Evolutionary conservation across 2,888 invertebrate genomes (phyloP).

Genomic region (Volucella zonaria): DNA sequence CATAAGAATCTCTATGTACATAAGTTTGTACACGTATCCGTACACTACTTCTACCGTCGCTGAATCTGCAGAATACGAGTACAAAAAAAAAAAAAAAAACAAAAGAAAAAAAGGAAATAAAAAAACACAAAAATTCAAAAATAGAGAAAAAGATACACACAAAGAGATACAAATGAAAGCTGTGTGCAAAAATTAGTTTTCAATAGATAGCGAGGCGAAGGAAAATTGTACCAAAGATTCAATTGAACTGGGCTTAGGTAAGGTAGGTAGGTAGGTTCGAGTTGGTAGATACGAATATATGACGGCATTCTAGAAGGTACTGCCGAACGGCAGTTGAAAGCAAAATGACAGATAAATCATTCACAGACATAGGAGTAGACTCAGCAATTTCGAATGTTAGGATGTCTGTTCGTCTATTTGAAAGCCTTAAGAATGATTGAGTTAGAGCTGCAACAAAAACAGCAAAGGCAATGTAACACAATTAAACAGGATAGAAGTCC

Average conservation of each 20-base stretch:
- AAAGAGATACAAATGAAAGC: conserved; percentile 54
- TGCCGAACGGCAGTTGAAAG: too few species aligned
- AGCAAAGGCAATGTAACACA: too few species aligned
- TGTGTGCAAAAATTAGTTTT: conserved; percentile 67
- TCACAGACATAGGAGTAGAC: too few species aligned
- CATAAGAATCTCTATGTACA: conserved; percentile 62
- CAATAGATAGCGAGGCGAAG: conserved; percentile 42
- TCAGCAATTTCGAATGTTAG: too few species aligned
- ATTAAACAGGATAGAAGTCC: too few species aligned
- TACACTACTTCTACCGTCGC: conserved; percentile 50
- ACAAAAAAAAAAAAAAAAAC: conserved; percentile 18
- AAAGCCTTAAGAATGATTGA: too few species aligned
- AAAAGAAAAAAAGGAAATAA: conserved; percentile 3
- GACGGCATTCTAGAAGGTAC: too few species aligned
- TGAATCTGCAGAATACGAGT: conserved; percentile 11
- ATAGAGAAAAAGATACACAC: not conserved
- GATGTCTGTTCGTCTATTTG: too few species aligned
- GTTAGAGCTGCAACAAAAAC: too few species aligned
- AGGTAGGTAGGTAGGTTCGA: not conserved
- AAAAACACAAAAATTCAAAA: too few species aligned
- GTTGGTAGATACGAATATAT: not conserved
- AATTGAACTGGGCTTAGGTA: conserved; percentile 52
- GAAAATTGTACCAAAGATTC: conserved; percentile 54
- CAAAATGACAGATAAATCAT: too few species aligned
- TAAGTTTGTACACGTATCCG: conserved; percentile 15